Conservation (phyloP, 2,113 vertebrate genomes). For the Entosphenus tridentatus region DNA sequence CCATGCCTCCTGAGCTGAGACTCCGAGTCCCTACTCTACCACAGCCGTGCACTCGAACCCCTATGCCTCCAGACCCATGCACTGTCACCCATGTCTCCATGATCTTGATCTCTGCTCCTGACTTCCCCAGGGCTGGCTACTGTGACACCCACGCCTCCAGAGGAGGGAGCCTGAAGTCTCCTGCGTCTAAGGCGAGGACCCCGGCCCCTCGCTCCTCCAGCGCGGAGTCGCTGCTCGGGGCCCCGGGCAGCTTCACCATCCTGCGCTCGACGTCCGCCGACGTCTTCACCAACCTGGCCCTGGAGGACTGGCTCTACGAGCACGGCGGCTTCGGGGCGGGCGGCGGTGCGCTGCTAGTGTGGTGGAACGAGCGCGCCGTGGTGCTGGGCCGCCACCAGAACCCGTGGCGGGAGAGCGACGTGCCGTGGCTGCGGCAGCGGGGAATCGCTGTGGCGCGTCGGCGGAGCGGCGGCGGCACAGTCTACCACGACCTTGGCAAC, state of each 20-base stretch:
- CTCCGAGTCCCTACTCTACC: too few species aligned
- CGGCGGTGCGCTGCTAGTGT: slow-evolving; percentile 40
- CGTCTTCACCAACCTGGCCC: slow-evolving; percentile 54
- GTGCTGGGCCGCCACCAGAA: slow-evolving; percentile 90
- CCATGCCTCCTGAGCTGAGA: too few species aligned
- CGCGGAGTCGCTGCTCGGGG: background rate
- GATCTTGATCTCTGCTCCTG: too few species aligned
- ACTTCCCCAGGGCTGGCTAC: too few species aligned
- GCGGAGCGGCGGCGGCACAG: slow-evolving; percentile 71
- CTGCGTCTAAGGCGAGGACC: too few species aligned
- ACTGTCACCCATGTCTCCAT: too few species aligned
- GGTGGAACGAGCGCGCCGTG: slow-evolving; percentile 51
- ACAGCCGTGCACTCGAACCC: too few species aligned
- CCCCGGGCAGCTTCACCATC: slow-evolving; percentile 17
- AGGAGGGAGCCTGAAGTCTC: too few species aligned
- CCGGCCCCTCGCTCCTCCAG: background rate
- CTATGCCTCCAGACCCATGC: too few species aligned
- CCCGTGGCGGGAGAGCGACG: slow-evolving; percentile 68
- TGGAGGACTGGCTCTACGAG: slow-evolving; percentile 84
- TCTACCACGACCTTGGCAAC: slow-evolving; percentile 86
- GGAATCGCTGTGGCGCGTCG: slow-evolving; percentile 49
- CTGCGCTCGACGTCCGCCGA: slow-evolving; percentile 46
- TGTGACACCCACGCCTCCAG: too few species aligned
- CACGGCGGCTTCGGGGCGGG: slow-evolving; percentile 34
- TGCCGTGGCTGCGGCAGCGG: slow-evolving; percentile 30